These are phyloP conservation scores for Dynastes tityus DNA, from an alignment of 2,888 invertebrate genomes.

Conservation along the genomic window DNA sequence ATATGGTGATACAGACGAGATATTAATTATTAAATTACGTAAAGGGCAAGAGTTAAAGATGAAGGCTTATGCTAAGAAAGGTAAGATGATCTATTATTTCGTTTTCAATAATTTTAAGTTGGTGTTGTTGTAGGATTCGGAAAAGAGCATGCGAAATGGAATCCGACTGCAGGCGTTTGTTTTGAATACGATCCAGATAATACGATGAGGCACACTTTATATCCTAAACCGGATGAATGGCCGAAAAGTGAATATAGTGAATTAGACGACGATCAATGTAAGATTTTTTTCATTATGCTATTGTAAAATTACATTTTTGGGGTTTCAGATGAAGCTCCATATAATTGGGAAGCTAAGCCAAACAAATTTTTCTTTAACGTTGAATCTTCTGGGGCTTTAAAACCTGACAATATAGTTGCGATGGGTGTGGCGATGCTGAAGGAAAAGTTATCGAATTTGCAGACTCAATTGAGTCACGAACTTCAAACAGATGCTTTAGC, in stretches of 20 bases:
- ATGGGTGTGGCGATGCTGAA: slow-evolving; percentile 95
- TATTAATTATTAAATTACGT: slow-evolving; percentile 80
- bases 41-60: slow-evolving; percentile 95
- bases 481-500: slow-evolving; percentile 88
- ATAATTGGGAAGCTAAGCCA: slow-evolving; percentile 95
- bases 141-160: slow-evolving; percentile 99
- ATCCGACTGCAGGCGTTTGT: slow-evolving; percentile 97
- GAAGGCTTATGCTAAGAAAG: slow-evolving; percentile 96
- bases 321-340: slow-evolving; percentile 86
- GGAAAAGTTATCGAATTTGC: slow-evolving; percentile 95
- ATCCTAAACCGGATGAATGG: slow-evolving; percentile 98
- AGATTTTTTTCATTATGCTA: slow-evolving; percentile 59
- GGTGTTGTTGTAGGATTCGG: slow-evolving; percentile 78
- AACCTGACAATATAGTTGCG: slow-evolving; percentile 96
- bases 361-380: slow-evolving; percentile 98
- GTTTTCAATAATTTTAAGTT: neutral
- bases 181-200: slow-evolving; percentile 99
- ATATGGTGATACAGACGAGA: slow-evolving; percentile 95
- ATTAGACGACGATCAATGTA: slow-evolving; percentile 91
- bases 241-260: slow-evolving; percentile 98
- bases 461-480: slow-evolving; percentile 92
- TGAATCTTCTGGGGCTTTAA: slow-evolving; percentile 94
- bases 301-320: neutral
- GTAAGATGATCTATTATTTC: slow-evolving; percentile 58
- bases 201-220: slow-evolving; percentile 94